These are phyloP conservation scores for Nibea coibor DNA, from an alignment of 2,113 vertebrate genomes.

Conservation along the genomic window DNA sequence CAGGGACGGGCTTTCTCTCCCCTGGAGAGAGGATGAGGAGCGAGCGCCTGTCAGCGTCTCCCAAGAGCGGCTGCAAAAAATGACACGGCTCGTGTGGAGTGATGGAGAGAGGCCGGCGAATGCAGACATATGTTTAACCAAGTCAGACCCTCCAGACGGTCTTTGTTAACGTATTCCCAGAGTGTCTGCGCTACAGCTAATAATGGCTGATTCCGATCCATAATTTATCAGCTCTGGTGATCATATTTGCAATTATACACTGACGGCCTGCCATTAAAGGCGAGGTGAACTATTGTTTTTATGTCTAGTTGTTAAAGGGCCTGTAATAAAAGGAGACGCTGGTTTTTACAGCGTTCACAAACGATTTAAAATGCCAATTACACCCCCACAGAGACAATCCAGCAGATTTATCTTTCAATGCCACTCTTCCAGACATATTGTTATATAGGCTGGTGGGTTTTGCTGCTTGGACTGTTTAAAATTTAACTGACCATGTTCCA, in stretches of 20 bases:
- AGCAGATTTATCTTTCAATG: constrained; percentile 68
- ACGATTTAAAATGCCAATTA: constrained; percentile 79
- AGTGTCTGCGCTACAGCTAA: constrained; percentile 33
- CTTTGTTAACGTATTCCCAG: constrained; percentile 1
- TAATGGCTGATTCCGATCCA: constrained; percentile 46
- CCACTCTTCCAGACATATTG: constrained; percentile 60
- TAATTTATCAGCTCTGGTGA: constrained; percentile 60
- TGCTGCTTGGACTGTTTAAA: constrained; percentile 70
- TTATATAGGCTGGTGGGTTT: constrained; percentile 71
- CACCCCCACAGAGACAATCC: constrained; percentile 22
- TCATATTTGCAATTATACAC: constrained; percentile 66
- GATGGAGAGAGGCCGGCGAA: neutral
- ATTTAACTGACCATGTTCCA: constrained; percentile 71
- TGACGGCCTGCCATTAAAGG: constrained; percentile 63
- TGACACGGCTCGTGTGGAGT: neutral
- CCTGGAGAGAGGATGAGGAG: constrained; percentile 16
- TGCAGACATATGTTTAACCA: constrained; percentile 40
- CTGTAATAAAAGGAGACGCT: constrained; percentile 77
- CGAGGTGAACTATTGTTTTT: constrained; percentile 71
- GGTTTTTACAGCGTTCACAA: constrained; percentile 82
- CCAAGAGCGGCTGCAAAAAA: neutral
- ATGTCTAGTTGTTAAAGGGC: constrained; percentile 76
- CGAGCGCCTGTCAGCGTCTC: constrained; percentile 41
- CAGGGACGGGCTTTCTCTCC: constrained; percentile 19
- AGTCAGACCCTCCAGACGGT: constrained; percentile 18